phyloP scores from a whole-genome alignment of 2,888 invertebrate genomes.

The Corbicula japonica region DNA sequence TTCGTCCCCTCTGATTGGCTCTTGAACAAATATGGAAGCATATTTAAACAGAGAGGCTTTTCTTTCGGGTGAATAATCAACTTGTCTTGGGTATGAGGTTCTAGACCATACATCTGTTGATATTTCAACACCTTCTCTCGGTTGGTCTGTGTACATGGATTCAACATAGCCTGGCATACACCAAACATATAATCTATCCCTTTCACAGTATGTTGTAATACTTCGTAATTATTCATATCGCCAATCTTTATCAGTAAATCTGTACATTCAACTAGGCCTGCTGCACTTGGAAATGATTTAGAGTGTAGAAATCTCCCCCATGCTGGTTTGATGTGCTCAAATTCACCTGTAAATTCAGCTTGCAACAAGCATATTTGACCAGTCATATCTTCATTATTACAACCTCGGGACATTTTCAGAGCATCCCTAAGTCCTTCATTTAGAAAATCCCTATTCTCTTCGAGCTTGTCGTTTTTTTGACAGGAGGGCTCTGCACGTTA shows the following conservation, averaged over 20 bases:
- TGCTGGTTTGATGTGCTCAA: slow-evolving; percentile 51
- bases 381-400: slow-evolving; percentile 45
- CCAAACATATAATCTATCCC: slow-evolving; percentile 66
- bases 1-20: slow-evolving; percentile 4
- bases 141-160: slow-evolving; percentile 39
- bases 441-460: slow-evolving; percentile 3
- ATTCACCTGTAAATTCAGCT: slow-evolving; percentile 47
- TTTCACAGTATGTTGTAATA: slow-evolving; percentile 38
- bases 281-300: slow-evolving; percentile 65
- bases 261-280: slow-evolving; percentile 71
- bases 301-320: slow-evolving; percentile 62
- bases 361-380: slow-evolving; percentile 58
- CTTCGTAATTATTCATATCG: slow-evolving; percentile 24
- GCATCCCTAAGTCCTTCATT: slow-evolving; percentile 55
- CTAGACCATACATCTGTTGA: slow-evolving; percentile 71
- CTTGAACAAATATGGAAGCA: slow-evolving; percentile 45
- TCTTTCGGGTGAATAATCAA: slow-evolving; percentile 62
- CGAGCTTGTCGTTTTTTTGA: slow-evolving; percentile 13
- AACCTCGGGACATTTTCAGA: slow-evolving; percentile 52
- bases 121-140: slow-evolving; percentile 52
- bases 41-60: slow-evolving; percentile 64
- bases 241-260: slow-evolving; percentile 56
- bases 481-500: slow-evolving; percentile 66
- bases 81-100: slow-evolving; percentile 27
- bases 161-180: slow-evolving; percentile 57